Evolutionary conservation across 2,888 invertebrate genomes (phyloP), one percentile per base, ranked within the genome.

Genomic region (Ochropleura plecta): DNA sequence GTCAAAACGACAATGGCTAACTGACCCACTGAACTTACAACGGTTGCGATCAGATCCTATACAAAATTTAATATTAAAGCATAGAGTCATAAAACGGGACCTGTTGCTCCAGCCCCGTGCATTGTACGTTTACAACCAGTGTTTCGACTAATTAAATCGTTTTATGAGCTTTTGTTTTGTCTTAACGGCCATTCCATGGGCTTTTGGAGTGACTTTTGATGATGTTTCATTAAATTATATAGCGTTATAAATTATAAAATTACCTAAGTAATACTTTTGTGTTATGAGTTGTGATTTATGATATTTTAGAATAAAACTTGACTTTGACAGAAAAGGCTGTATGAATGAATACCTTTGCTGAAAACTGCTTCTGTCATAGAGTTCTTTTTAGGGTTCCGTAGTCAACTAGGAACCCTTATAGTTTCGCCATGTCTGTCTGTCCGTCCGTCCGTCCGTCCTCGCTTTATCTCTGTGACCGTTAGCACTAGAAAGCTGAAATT

Each of bases 161-260:
- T 91, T 91, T 90, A 91, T 89, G 88, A 86, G 87, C 89, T 89
- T 90, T 92, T 89, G 90, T 88, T 90, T 87, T 74, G 82, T 88
- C 75, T 83, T 88, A 77, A 89, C 76, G 74, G 71, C 76, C 76
- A 73, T 88, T 81, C 71, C 66, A 78, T 70, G 78, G 69, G 64
- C 73, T 86, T 88, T 83, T 79, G 51, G 85, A 82, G 74, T 62
- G 78, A 82, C 64, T 82, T 82, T 86, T 80, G 84, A 84, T 86
- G 82, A 79, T 71, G 64, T 77, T 72, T 73, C 70, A 81, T 86
- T 83, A 81, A 86, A 73, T 79, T 79, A 81, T 68, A 70, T 66
- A 69, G 66, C 63, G 51, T 59, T 71, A 55, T 76, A 44, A 81
- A 65, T 30, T 30, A 14, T 57, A 14, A 57, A 51, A 30, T 66